phyloP scores from a whole-genome alignment of 2,888 invertebrate species.

The Drosophila suboccidentalis region DNA sequence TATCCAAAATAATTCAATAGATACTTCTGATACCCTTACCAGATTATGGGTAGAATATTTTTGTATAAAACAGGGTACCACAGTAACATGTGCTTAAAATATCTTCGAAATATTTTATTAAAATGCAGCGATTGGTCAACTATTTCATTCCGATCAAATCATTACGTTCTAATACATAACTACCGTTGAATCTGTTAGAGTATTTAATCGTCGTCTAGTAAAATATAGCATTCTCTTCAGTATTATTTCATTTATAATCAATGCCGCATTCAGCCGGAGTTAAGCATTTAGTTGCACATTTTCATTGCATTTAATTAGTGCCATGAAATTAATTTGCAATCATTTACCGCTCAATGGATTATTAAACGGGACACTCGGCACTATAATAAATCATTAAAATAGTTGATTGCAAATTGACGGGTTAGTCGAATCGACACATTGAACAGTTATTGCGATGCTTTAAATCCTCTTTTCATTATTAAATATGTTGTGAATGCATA shows the following conservation, averaged over 20 bases:
- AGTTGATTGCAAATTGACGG: background rate
- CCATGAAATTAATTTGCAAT: conserved; percentile 30
- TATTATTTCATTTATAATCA: conserved; percentile 16
- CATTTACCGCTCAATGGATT: conserved; percentile 16
- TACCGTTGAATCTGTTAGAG: background rate
- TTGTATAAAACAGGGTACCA: no score
- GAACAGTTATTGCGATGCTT: background rate
- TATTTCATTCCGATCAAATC: no score
- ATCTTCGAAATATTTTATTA: background rate
- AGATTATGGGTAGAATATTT: background rate
- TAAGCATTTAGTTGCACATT: conserved; percentile 19
- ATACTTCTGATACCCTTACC: background rate
- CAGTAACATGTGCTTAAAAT: no score
- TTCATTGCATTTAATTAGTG: conserved; percentile 36
- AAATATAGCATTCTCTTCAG: background rate
- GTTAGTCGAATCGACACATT: background rate
- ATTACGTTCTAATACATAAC: background rate
- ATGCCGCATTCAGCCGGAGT: conserved; percentile 1
- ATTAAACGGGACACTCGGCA: conserved; percentile 1
- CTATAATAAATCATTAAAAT: conserved; percentile 11
- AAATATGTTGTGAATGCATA: background rate
- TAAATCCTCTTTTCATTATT: no score
- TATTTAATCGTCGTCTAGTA: background rate
- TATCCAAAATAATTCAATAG: background rate
- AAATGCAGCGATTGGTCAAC: background rate